Base-by-base conservation (phyloP, 2,888 invertebrate species). In the Liodrosophila aerea region DNA sequence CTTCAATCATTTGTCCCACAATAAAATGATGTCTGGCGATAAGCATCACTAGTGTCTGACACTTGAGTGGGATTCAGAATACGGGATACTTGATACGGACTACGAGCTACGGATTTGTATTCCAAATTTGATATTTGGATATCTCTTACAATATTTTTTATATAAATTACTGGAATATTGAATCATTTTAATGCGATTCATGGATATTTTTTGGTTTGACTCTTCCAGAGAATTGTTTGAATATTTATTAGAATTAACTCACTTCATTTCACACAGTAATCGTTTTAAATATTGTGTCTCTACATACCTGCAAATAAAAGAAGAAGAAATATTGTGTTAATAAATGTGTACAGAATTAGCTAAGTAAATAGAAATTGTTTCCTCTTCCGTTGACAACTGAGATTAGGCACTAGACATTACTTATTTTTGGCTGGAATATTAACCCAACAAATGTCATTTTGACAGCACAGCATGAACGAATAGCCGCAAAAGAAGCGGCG, bases 401-500 rank as follows among this genome's bases (percentile, higher is more conserved):
- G 44, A 40, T 47, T 43, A 22, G 22, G 22, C 22, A 4, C 5
- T 22, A 22, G 3, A 22, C 5, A 4, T 4, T 4, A 22, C 33
- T 16, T 43, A 18, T 43, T 41, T 37, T 27, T 8, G 7, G 8
- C 34, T 27, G 11, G 69, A 77, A 5, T 4, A 77, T 76, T 77
- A 65, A 72, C 75, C 68, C 72, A 74, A 56, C 78, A 77, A 74
- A 78, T 81, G 82, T 77, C 69, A 72, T 59, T 72, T 74, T 62
- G 66, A 75, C 76, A 78, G 73, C 57, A 46, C 34, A 36, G 39
- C 8, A 40, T 30, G 46, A 50, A 43, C 27, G 40, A 39, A 58
- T 34, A 36, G 15, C 12, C 11, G 15, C 7, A 37, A 33, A 50
- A 41, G 43, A 31, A 46, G 18, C n/a, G n/a, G n/a, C n/a, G n/a